phyloP scores from a whole-genome alignment of 2,888 invertebrate genomes.

The Mycalesis mineus region DNA sequence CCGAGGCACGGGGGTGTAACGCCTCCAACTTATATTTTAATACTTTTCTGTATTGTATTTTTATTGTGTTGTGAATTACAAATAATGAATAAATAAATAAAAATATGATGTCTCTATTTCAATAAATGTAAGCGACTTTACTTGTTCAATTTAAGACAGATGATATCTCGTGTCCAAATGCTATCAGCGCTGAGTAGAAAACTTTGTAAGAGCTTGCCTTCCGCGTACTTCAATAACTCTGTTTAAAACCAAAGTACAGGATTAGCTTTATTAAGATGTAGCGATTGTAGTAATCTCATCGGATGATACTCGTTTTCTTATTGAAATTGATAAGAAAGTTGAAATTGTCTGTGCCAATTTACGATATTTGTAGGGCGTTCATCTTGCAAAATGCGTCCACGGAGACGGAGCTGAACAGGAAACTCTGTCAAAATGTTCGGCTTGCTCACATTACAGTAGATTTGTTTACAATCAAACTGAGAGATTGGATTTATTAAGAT shows the following conservation, averaged over 20 bases:
- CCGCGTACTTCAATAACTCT: slow-evolving; percentile 51
- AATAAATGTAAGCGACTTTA: no score
- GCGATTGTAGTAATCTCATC: slow-evolving; percentile 67
- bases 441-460: slow-evolving; percentile 48
- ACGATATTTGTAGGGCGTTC: slow-evolving; percentile 25
- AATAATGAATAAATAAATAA: no score
- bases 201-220: slow-evolving; percentile 62
- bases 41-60: no score
- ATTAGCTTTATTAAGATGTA: slow-evolving; percentile 71
- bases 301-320: slow-evolving; percentile 52
- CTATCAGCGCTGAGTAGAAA: slow-evolving; percentile 35
- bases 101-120: no score
- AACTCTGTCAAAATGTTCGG: slow-evolving; percentile 63
- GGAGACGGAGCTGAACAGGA: slow-evolving; percentile 35
- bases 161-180: not conserved
- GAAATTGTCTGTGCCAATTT: slow-evolving; percentile 4
- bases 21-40: no score
- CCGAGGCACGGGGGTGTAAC: no score
- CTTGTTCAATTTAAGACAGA: not conserved
- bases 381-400: slow-evolving; percentile 31
- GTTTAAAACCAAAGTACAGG: slow-evolving; percentile 61
- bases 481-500: slow-evolving; percentile 73
- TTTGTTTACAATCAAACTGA: slow-evolving; percentile 62
- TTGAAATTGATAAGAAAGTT: slow-evolving; percentile 46
- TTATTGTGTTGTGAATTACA: no score